phyloP scores from a whole-genome alignment of 2,888 invertebrate genomes.

The Cosmia pyralina region DNA sequence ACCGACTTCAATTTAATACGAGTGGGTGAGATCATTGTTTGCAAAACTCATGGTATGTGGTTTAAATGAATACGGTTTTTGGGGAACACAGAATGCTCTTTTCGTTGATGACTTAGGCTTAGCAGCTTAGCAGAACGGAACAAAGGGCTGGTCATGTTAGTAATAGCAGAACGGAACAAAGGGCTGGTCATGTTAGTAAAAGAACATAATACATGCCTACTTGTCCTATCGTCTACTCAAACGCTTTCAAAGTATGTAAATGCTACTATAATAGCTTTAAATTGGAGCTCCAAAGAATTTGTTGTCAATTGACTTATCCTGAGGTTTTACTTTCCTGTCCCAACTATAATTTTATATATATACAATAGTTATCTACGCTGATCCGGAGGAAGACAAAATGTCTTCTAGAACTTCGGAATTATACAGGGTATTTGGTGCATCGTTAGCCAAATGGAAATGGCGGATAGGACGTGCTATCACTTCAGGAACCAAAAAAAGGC shows the following conservation, averaged over 20 bases:
- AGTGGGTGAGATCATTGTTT: conserved; percentile 57
- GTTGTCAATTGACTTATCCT: neutral
- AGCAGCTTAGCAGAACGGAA: neutral
- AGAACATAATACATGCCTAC: no score
- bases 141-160: neutral
- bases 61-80: conserved; percentile 39
- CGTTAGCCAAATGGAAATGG: no score
- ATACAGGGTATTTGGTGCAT: no score
- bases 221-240: no score
- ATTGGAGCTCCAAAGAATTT: neutral
- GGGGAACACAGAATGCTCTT: neutral
- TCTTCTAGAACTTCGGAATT: neutral
- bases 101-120: neutral
- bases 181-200: neutral
- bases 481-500: no score
- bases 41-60: conserved; percentile 13
- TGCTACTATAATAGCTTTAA: neutral
- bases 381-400: neutral
- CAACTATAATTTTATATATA: no score
- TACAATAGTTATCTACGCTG: no score
- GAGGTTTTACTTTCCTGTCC: neutral
- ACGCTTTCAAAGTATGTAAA: neutral
- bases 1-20: conserved; percentile 42
- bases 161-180: neutral
- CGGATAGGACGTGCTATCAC: no score